Evolutionary conservation across 1,140 invertebrate species (phyloP), one percentile per base, ranked within the genome.

Genomic region (Formica selysi): DNA sequence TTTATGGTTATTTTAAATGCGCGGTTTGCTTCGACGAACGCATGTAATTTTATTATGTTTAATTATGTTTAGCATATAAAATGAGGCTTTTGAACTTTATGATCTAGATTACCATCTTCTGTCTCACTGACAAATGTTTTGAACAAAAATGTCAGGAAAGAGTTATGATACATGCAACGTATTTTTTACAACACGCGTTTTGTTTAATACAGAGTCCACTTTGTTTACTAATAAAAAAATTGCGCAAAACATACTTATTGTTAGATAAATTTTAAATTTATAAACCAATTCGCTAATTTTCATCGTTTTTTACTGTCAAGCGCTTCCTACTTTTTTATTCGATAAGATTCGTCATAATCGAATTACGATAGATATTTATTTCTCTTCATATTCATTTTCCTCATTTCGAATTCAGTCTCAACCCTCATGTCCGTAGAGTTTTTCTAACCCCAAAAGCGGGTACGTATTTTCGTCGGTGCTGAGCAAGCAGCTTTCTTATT

Each of bases 401-500:
- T 41, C 61, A 54, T 73, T 74, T 84, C 29, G 38, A 10, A 10
- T 36, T 80, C 38, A 19, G 54, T 76, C 6, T 22, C 70, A 26
- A 44, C 36, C 57, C 73, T 36, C 32, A 32, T 59, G 36, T 19
- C 8, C 22, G 13, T 32, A 48, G 70, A 84, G 38, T 88, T 86
- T 83, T 84, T 85, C 22, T 38, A 26, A 22, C 26, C 57, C 67
- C 59, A 41, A 64, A 62, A 71, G 59, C 68, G 57, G 7, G 19
- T 26, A 70, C 38, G 44, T 83, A 67, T 87, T 78, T 86, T 67
- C 71, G 22, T 76, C 61, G 61, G 38, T 54, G 78, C 88, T 73
- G 88, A 91, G 73, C 85, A 68, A 88, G 91, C 91, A 73, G 80
- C 78, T 88, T 91, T 87, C 70, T 86, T 88, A 81, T 89, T 70